Percentiles rank a stretch among this genome's conserved stretches.
These are phyloP conservation scores for Chionis minor DNA, from an alignment of 2,113 vertebrate genomes.

Conservation along the genomic window DNA sequence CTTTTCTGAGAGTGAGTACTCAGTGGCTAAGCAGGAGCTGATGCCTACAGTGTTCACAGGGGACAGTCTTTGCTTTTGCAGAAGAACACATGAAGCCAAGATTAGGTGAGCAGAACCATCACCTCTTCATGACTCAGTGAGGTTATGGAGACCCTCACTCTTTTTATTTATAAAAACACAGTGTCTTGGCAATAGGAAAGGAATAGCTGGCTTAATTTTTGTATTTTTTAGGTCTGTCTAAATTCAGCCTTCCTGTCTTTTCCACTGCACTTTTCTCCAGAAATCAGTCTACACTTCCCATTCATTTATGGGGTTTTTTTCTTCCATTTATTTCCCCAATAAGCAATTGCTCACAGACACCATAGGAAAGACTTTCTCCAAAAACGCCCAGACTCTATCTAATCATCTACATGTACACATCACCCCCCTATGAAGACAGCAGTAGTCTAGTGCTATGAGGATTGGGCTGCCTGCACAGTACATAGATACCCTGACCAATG, in stretches of 20 bases:
- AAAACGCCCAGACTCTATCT: background rate
- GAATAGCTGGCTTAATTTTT: background rate
- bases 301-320: background rate
- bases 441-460: background rate
- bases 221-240: background rate
- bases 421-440: background rate
- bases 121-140: background rate
- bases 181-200: background rate
- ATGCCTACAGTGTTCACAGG: background rate
- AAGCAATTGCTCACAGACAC: background rate
- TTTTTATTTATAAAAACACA: background rate
- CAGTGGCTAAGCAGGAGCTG: background rate
- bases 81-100: background rate
- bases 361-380: background rate
- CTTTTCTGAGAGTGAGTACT: background rate
- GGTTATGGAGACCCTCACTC: background rate
- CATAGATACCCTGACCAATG: background rate
- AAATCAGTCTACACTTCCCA: constrained; percentile 14
- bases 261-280: background rate
- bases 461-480: background rate
- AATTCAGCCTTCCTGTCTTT: constrained; percentile 18
- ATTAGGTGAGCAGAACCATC: background rate
- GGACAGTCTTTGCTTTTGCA: background rate
- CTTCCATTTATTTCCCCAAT: background rate
- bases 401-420: background rate